A percentile compares a stretch with the other conserved stretches of the same genome.
These are phyloP conservation scores for Eristalinus sepulchralis DNA, from an alignment of 2,888 invertebrate genomes.

Conservation along the genomic window DNA sequence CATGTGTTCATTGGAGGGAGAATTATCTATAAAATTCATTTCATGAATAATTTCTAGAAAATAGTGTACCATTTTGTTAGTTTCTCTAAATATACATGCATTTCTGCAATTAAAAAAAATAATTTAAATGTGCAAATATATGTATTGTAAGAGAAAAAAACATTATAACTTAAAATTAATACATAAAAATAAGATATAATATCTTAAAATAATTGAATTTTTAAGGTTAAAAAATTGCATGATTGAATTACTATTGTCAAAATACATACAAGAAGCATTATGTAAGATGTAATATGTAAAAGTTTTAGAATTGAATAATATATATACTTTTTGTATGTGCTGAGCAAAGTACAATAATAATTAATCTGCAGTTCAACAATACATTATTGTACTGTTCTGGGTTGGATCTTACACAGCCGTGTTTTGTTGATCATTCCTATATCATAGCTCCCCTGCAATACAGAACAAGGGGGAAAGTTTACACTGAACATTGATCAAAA, in stretches of 20 bases:
- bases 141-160: too few species aligned
- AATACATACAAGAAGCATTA: too few species aligned
- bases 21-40: neutral
- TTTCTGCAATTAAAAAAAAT: too few species aligned
- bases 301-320: too few species aligned
- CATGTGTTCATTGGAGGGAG: neutral
- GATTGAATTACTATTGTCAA: too few species aligned
- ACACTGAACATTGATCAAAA: slow-evolving; percentile 1
- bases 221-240: too few species aligned
- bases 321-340: too few species aligned
- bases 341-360: neutral
- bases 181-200: too few species aligned
- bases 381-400: neutral
- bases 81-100: neutral
- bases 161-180: too few species aligned
- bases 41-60: neutral
- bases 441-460: neutral
- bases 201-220: too few species aligned
- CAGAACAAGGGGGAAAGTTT: neutral
- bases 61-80: neutral
- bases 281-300: too few species aligned
- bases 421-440: neutral
- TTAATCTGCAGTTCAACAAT: neutral
- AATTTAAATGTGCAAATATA: too few species aligned
- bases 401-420: neutral